A percentile compares a stretch with the other conserved stretches of the same genome.
Evolutionary conservation across 1,140 invertebrate species (phyloP).

Genomic region (Temnothorax longispinosus): DNA sequence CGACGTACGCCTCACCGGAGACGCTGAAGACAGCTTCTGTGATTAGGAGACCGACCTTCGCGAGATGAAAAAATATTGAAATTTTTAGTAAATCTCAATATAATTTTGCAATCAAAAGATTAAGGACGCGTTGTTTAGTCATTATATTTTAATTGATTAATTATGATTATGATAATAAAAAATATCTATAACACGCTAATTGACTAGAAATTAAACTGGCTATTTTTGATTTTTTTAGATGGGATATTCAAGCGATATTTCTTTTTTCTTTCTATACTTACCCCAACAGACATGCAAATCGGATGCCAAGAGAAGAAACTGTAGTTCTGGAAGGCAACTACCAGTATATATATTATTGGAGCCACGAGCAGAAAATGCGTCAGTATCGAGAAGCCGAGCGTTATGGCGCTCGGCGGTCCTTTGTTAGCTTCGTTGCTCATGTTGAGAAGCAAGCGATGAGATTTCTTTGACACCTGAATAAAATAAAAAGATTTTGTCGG

Average conservation of each 20-base stretch:
- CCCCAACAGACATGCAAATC: conserved; percentile 81
- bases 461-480: conserved; percentile 6
- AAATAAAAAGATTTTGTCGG: neutral
- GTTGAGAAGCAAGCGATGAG: conserved; percentile 25
- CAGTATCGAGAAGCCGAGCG: conserved; percentile 70
- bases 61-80: neutral
- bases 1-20: conserved; percentile 79
- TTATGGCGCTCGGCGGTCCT: conserved; percentile 72
- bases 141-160: neutral
- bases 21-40: conserved; percentile 80
- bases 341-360: conserved; percentile 81
- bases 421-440: conserved; percentile 77
- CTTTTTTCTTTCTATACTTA: conserved; percentile 72
- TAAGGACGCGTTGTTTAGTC: neutral
- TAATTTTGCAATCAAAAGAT: neutral
- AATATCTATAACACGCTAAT: neutral
- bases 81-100: neutral
- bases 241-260: neutral
- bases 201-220: neutral
- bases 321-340: conserved; percentile 70
- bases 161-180: neutral
- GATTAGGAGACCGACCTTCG: conserved; percentile 77
- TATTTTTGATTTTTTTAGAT: neutral
- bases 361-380: conserved; percentile 80
- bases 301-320: conserved; percentile 83